phyloP scores from a whole-genome alignment of 1,140 invertebrate species.

The Drosophila subpulchrella region DNA sequence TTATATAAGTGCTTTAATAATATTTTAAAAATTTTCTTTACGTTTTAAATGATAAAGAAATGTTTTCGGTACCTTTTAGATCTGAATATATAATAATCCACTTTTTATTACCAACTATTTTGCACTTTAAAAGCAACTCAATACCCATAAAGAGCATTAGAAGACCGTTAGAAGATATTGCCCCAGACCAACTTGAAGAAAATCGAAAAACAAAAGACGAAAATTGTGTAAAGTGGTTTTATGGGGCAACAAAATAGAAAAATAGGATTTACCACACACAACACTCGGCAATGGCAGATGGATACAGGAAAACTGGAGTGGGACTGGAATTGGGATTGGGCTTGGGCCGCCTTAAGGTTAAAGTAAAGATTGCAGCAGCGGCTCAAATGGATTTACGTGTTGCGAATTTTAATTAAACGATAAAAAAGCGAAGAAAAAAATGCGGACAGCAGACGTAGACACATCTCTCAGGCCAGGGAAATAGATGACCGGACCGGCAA shows the following conservation, averaged over 20 bases:
- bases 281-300: slow-evolving; percentile 22
- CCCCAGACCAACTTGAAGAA: slow-evolving; percentile 61
- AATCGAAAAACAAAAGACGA: slow-evolving; percentile 83
- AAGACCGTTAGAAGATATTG: slow-evolving; percentile 12
- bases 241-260: slow-evolving; percentile 82
- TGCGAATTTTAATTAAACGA: slow-evolving; percentile 83
- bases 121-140: neutral
- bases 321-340: slow-evolving; percentile 37
- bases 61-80: fast-evolving
- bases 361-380: slow-evolving; percentile 83
- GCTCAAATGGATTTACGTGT: slow-evolving; percentile 83
- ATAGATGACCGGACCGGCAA: slow-evolving; percentile 42
- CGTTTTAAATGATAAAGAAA: too few species aligned
- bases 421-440: slow-evolving; percentile 59
- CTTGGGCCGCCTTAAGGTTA: slow-evolving; percentile 74
- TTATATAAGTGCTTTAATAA: too few species aligned
- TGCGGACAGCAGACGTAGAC: slow-evolving; percentile 61
- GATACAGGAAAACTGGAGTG: slow-evolving; percentile 16
- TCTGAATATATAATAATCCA: too few species aligned
- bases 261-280: slow-evolving; percentile 78
- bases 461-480: slow-evolving; percentile 42
- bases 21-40: too few species aligned
- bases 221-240: slow-evolving; percentile 83
- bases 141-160: slow-evolving; percentile 4
- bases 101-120: neutral